Percentiles rank a stretch among this genome's conserved stretches.
Conservation (phyloP, 1,140 invertebrate genomes). For the Ditylenchus dipsaci region DNA sequence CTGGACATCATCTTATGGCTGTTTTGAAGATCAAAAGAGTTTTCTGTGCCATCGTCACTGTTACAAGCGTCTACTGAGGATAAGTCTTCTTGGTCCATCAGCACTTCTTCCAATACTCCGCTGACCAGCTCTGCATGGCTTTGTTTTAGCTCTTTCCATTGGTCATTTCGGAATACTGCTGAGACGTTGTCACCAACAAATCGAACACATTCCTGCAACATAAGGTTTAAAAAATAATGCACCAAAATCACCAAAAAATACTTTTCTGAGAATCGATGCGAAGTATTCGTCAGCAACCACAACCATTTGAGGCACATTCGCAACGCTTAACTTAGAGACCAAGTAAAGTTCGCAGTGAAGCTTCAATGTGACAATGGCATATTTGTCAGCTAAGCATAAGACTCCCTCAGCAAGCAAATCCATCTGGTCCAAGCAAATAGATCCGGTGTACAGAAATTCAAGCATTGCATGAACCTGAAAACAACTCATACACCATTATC, state of each 20-base stretch:
- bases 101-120: conserved; percentile 24
- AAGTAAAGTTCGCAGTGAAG: conserved; percentile 51
- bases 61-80: background rate
- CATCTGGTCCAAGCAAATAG: conserved; percentile 9
- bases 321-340: conserved; percentile 31
- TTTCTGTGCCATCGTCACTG: too few relatives aligned
- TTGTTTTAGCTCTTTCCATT: conserved; percentile 32
- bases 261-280: conserved; percentile 25
- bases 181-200: conserved; percentile 20
- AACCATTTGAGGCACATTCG: conserved; percentile 40
- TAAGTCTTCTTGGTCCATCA: background rate
- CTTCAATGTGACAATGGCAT: conserved; percentile 48
- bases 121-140: conserved; percentile 18
- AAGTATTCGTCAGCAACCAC: conserved; percentile 52
- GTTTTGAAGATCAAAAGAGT: too few relatives aligned
- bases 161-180: conserved; percentile 16
- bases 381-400: conserved; percentile 52
- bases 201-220: background rate
- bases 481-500: background rate
- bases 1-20: too few relatives aligned
- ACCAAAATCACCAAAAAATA: conserved; percentile 2
- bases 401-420: conserved; percentile 33
- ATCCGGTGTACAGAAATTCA: conserved; percentile 16
- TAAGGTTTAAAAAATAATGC: too few relatives aligned
- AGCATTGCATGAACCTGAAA: conserved; percentile 28